These are phyloP conservation scores for Silurus aristotelis DNA, from an alignment of 2,797 vertebrate species.

Conservation along the genomic window DNA sequence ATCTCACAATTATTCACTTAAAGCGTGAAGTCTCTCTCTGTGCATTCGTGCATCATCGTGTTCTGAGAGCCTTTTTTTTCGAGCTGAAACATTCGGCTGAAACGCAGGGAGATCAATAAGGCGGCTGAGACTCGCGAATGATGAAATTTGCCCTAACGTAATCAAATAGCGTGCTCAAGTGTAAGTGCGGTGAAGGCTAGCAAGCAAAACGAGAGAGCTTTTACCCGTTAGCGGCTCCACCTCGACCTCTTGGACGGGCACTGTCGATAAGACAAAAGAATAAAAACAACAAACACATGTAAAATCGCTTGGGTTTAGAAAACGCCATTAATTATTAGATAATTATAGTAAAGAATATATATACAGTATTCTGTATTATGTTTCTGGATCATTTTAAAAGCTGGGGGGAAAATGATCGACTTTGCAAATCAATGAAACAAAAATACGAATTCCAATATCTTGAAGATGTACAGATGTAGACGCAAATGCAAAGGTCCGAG, in stretches of 20 bases:
- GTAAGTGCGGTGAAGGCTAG: neutral
- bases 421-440: neutral
- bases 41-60: neutral
- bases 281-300: neutral
- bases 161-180: neutral
- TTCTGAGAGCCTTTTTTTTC: neutral
- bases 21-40: neutral
- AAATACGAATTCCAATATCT: too few relatives aligned
- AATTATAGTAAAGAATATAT: too few relatives aligned
- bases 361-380: neutral
- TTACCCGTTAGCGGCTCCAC: constrained; percentile 76
- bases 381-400: neutral
- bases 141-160: constrained; percentile 22
- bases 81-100: constrained; percentile 2
- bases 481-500: neutral
- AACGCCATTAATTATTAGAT: too few relatives aligned
- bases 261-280: constrained; percentile 60
- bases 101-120: constrained; percentile 24
- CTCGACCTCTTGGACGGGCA: constrained; percentile 68
- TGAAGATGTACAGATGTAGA: neutral
- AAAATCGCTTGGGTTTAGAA: neutral
- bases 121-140: neutral
- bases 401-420: neutral
- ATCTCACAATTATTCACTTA: neutral
- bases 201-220: constrained; percentile 1